These are phyloP conservation scores for Molanna angustata DNA, from an alignment of 2,888 invertebrate species.

Conservation along the genomic window DNA sequence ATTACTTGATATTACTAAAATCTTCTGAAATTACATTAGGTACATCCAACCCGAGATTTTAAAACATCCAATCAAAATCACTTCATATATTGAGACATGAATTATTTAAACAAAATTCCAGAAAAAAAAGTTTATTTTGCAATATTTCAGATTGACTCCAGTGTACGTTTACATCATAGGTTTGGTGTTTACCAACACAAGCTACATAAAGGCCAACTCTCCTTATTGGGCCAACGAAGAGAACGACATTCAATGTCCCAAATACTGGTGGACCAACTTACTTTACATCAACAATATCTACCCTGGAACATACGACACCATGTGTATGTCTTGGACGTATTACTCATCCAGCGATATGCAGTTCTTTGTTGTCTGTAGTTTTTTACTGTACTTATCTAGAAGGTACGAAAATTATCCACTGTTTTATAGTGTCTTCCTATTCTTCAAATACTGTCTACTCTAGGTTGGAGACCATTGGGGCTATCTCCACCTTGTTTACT, in stretches of 20 bases:
- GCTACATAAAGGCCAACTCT: conserved; percentile 40
- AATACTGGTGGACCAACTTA: conserved; percentile 51
- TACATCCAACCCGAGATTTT: too few species aligned
- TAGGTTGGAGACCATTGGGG: too few species aligned
- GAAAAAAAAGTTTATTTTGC: too few species aligned
- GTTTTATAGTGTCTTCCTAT: too few species aligned
- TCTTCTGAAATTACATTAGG: too few species aligned
- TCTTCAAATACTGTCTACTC: too few species aligned
- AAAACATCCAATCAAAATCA: too few species aligned
- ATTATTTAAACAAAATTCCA: too few species aligned
- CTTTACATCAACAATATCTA: conserved; percentile 35
- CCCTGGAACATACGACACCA: conserved; percentile 34
- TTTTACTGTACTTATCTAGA: conserved; percentile 19
- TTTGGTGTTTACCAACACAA: conserved; percentile 41
- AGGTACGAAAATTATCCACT: conserved; percentile 14
- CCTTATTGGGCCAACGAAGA: conserved; percentile 41
- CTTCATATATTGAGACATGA: too few species aligned
- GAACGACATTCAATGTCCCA: conserved; percentile 42
- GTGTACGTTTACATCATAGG: conserved; percentile 44
- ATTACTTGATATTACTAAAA: too few species aligned
- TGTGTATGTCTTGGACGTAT: conserved; percentile 49
- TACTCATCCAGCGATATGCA: conserved; percentile 37
- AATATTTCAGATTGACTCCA: conserved; percentile 45
- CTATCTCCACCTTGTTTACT: too few species aligned
- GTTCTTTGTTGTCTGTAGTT: conserved; percentile 19